Evolutionary conservation across 2,888 invertebrate species (phyloP).

Genomic region (Helobdella robusta): DNA sequence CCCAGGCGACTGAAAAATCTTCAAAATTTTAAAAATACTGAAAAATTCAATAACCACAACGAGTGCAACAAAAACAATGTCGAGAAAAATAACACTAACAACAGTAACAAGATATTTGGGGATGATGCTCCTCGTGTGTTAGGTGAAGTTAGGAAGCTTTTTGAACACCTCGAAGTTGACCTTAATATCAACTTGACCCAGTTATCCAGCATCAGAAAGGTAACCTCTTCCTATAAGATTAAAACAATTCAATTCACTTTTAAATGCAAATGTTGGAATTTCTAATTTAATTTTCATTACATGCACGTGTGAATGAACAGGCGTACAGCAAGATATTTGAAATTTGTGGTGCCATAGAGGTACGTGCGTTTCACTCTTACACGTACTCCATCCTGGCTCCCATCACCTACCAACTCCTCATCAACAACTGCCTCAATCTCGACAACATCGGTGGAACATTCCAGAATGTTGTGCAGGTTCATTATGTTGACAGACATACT

Average conservation of each 20-base stretch:
- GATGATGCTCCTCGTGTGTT: neutral
- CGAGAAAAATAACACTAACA: neutral
- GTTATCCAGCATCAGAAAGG: conserved; percentile 15
- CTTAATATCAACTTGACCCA: conserved; percentile 12
- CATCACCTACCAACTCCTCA: conserved; percentile 13
- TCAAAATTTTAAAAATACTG: too few relatives aligned
- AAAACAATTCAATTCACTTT: too few relatives aligned
- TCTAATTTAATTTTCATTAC: neutral
- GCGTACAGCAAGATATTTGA: conserved; percentile 20
- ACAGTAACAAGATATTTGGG: neutral
- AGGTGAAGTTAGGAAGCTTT: conserved; percentile 9
- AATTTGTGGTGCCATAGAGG: neutral
- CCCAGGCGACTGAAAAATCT: too few relatives aligned
- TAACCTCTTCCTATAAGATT: too few relatives aligned
- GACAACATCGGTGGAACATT: neutral
- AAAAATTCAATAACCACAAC: too few relatives aligned
- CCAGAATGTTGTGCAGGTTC: conserved; percentile 20
- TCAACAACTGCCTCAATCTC: neutral
- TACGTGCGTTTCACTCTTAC: conserved; percentile 6
- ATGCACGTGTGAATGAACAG: neutral
- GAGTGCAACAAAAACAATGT: neutral
- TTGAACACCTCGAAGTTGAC: conserved; percentile 18
- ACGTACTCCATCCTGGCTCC: conserved; percentile 11
- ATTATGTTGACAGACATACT: too few relatives aligned
- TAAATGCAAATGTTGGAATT: neutral